phyloP scores from a whole-genome alignment of 2,113 vertebrate genomes.

The Gadus chalcogrammus region DNA sequence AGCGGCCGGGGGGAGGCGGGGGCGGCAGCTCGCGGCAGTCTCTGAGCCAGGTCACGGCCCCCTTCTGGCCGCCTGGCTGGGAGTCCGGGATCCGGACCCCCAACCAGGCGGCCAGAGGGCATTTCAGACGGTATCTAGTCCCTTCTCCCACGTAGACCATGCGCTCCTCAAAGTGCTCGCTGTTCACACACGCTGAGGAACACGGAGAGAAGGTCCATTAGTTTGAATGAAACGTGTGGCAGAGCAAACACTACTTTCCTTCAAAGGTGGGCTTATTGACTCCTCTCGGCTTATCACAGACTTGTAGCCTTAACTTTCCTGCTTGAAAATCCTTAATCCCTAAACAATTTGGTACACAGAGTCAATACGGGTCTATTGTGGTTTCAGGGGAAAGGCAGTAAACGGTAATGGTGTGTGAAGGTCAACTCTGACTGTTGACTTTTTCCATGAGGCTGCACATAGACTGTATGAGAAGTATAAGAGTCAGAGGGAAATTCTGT shows the following conservation, averaged over 20 bases:
- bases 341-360: neutral
- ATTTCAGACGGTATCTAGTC: slow-evolving; percentile 42
- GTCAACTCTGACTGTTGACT: neutral
- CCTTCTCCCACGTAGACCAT: slow-evolving; percentile 17
- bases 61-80: slow-evolving; percentile 5
- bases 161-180: slow-evolving; percentile 38
- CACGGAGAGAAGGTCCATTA: neutral
- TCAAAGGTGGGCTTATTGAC: neutral
- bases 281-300: neutral
- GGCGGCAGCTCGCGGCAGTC: slow-evolving; percentile 37
- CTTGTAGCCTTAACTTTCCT: too few relatives aligned
- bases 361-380: neutral
- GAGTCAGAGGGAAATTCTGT: too few relatives aligned
- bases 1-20: neutral
- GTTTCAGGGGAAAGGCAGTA: neutral
- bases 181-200: slow-evolving; percentile 54
- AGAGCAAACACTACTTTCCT: neutral
- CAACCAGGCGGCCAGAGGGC: slow-evolving; percentile 28
- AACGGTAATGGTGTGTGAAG: slow-evolving; percentile 13
- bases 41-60: slow-evolving; percentile 49
- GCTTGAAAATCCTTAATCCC: neutral
- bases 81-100: neutral
- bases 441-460: slow-evolving; percentile 1
- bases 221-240: slow-evolving; percentile 20
- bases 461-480: too few relatives aligned